Evolutionary conservation across 2,797 vertebrate genomes (phyloP).

Genomic region (Anguilla megastoma): DNA sequence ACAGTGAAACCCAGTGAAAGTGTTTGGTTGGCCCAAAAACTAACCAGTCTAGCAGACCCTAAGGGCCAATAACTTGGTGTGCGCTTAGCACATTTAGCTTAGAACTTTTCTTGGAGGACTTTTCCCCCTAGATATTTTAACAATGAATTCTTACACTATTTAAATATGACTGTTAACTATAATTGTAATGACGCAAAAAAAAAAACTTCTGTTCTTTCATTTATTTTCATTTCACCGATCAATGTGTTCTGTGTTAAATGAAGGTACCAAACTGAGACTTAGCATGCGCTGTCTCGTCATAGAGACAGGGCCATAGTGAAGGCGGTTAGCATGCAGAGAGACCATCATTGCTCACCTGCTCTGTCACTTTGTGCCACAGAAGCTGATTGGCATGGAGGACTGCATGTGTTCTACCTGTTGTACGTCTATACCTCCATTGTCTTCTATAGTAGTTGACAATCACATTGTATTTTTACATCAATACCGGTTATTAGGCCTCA

Average conservation of each 20-base stretch:
- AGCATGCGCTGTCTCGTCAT: not conserved
- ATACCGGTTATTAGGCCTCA: not conserved
- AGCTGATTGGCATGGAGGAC: not conserved
- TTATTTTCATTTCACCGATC: not conserved
- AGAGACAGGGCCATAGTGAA: not conserved
- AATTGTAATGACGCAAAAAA: not conserved
- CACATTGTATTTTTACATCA: not conserved
- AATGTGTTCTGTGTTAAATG: not conserved
- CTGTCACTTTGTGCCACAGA: not conserved
- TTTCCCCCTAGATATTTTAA: not conserved
- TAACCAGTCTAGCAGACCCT: no score
- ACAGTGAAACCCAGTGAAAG: not conserved
- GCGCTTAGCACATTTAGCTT: not conserved
- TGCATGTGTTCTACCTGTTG: not conserved
- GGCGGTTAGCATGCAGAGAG: not conserved
- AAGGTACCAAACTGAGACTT: not conserved
- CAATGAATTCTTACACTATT: not conserved
- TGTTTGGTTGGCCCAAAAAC: not conserved
- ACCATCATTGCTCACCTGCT: not conserved
- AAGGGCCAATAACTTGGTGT: not conserved
- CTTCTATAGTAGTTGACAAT: slow-evolving; percentile 16
- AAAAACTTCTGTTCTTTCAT: not conserved
- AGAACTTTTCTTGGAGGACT: not conserved
- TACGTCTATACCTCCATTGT: not conserved
- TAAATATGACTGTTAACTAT: not conserved